A percentile compares a stretch with the other conserved stretches of the same genome.
Evolutionary conservation across 1,140 invertebrate genomes (phyloP).

Genomic region (Dufourea novaeangliae): DNA sequence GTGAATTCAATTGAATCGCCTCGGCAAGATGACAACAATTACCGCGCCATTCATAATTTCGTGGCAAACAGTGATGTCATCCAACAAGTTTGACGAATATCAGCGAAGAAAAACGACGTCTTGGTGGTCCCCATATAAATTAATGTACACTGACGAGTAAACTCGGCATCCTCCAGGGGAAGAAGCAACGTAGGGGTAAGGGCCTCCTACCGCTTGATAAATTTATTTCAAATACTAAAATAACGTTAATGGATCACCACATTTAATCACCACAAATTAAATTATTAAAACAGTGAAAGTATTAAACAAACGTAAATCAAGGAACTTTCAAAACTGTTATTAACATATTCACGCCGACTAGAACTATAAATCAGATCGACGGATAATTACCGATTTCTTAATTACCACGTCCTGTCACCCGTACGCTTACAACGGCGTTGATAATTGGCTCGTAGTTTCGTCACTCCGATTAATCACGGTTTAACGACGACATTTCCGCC

Average conservation of each 20-base stretch:
- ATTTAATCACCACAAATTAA: neutral
- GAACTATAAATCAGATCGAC: neutral
- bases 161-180: no score
- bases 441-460: constrained; percentile 37
- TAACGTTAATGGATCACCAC: no score
- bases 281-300: neutral
- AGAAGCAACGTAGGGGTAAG: no score
- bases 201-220: no score
- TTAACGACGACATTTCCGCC: constrained; percentile 37
- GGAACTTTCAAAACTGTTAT: neutral
- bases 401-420: neutral
- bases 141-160: no score
- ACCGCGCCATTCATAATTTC: constrained; percentile 9
- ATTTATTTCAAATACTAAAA: no score
- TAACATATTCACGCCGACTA: neutral
- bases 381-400: constrained; percentile 12
- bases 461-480: constrained; percentile 30
- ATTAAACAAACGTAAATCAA: neutral
- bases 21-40: constrained; percentile 18
- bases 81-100: constrained; percentile 35
- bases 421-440: neutral
- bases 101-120: constrained; percentile 22
- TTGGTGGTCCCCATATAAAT: constrained; percentile 16
- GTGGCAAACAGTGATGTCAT: constrained; percentile 59
- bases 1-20: constrained; percentile 71